Percentiles rank a stretch among this genome's conserved stretches.
Conservation (phyloP, 2,113 vertebrate genomes). For the Embiotoca jacksoni region DNA sequence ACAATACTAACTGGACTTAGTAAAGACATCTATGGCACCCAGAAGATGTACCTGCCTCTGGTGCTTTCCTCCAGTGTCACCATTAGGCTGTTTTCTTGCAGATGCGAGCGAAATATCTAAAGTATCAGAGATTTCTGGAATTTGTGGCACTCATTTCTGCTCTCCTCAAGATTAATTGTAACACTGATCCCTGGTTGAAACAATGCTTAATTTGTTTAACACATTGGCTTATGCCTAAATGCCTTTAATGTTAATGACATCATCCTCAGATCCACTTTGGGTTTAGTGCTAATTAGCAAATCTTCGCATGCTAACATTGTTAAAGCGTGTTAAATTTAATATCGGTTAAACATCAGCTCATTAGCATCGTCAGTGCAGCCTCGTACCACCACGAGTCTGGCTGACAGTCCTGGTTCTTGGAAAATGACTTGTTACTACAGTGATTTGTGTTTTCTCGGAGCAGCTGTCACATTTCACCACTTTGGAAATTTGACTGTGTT, state of each 20-base stretch:
- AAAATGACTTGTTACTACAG: no score
- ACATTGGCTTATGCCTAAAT: not conserved
- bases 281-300: not conserved
- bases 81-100: no score
- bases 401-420: not conserved
- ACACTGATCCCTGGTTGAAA: not conserved
- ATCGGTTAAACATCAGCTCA: not conserved
- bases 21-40: no score
- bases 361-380: not conserved
- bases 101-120: no score
- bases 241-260: not conserved
- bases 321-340: no score
- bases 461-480: not conserved
- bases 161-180: no score
- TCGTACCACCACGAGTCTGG: not conserved
- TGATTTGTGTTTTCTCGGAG: not conserved
- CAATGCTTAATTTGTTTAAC: not conserved
- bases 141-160: no score
- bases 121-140: no score
- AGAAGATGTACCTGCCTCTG: no score
- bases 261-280: not conserved
- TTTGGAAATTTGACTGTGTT: constrained; percentile 1
- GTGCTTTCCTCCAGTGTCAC: no score
- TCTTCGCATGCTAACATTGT: no score
- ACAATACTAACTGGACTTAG: no score